Base-by-base conservation (phyloP, 2,113 vertebrate genomes). In the Tautogolabrus adspersus region DNA sequence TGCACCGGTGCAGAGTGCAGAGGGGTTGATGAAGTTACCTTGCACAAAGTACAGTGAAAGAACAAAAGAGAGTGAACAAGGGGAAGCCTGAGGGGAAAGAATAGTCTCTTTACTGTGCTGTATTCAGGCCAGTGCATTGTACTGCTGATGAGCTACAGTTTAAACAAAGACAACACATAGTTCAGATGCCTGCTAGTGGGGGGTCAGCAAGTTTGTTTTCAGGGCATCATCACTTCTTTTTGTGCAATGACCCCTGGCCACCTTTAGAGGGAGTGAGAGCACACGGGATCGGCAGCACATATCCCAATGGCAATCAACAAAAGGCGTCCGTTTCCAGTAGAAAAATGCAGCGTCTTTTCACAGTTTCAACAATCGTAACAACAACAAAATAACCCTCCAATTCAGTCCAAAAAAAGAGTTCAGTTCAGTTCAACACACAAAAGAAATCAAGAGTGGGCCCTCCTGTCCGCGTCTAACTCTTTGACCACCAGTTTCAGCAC, bases 161-260 rank as follows among this genome's bases (percentile, higher is more conserved):
- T 54, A 69, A 81, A 85, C 85, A 88, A 91, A 89, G 77, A 76
- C 81, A 63, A 51, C 72, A 79, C 87, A 88, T 88, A 81, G 83
- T 49, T 85, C 54, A 85, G 51, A 89, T 87, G 73, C 80, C 72
- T 84, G 66, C 34, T 49, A 18, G 13, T 40, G 23, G 57, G 55
- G 67, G 82, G 63, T 83, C 83, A 87, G 67, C 61, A 66, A 64
- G 81, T 90, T 90, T 86, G 47, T 71, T 86, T 83, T 76, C 58
- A 59, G 65, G 47, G 23, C 47, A 75, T 71, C 22, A 21, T 49
- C 61, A 46, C 21, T 62, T 86, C 19, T 34, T 65, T 22, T 30
- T 30, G 7, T 75, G 79, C 30, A 85, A 5, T 26, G 63, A 87
- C 86, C 51, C 47, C 1, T 37, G 7, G 38, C 8, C 23, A 26